These are phyloP conservation scores for Pinna nobilis DNA, from an alignment of 1,140 invertebrate species.

Conservation along the genomic window DNA sequence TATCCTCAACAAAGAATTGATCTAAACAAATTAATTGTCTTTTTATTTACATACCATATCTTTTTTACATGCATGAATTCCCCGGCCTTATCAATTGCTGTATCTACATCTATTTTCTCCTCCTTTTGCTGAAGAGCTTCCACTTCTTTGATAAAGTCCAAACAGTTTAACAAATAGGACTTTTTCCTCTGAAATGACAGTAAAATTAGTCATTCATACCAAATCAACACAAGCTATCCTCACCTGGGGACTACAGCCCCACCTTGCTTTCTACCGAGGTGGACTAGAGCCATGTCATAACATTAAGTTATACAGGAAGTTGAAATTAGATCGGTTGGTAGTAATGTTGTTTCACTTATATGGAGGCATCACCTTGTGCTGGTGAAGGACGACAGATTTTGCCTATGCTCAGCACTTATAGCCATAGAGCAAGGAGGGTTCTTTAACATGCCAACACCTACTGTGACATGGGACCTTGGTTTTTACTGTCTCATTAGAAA, in stretches of 20 bases:
- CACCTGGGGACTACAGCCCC: no score
- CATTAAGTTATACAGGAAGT: neutral
- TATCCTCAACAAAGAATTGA: no score
- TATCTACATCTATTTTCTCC: conserved; percentile 1
- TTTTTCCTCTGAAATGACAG: conserved; percentile 3
- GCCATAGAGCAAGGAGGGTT: no score
- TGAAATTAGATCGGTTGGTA: neutral
- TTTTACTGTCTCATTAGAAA: no score
- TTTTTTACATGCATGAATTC: neutral
- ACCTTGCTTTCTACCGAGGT: no score
- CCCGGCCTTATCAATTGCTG: neutral
- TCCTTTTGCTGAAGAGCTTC: conserved; percentile 1
- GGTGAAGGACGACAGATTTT: no score
- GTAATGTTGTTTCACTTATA: neutral
- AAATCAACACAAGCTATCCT: neutral
- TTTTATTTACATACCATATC: neutral
- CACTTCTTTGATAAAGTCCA: neutral
- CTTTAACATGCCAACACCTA: no score
- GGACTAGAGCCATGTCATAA: no score
- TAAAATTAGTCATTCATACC: neutral
- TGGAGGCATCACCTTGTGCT: no score
- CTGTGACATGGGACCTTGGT: no score
- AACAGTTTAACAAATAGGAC: neutral
- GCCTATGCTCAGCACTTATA: no score
- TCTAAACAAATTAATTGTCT: neutral